A percentile compares a stretch with the other conserved stretches of the same genome.
Conservation (phyloP, 92 coral and sea anemone species). For the Palythoa caribaeorum region DNA sequence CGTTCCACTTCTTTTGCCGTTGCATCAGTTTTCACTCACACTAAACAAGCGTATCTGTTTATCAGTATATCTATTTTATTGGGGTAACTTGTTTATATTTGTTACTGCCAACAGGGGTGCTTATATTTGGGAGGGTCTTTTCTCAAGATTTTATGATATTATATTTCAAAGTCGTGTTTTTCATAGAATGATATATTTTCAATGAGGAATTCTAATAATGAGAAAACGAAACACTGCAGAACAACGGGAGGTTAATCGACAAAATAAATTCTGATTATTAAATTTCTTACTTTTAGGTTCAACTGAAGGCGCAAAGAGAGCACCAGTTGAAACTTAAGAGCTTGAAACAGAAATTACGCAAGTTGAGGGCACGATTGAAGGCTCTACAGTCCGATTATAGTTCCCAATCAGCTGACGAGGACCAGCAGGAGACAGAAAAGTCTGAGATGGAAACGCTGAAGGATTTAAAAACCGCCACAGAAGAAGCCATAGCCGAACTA, state of each 20-base stretch:
- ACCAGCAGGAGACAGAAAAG: slow-evolving; percentile 73
- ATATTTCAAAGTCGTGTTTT: too few species aligned
- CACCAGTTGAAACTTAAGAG: slow-evolving; percentile 80
- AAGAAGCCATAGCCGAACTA: slow-evolving; percentile 82
- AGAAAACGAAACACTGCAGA: too few species aligned
- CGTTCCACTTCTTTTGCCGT: too few species aligned
- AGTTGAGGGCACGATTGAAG: slow-evolving; percentile 73
- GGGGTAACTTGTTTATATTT: too few species aligned
- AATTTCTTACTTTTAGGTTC: slow-evolving; percentile 54
- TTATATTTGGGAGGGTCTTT: too few species aligned
- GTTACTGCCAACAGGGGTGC: too few species aligned
- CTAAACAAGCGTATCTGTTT: too few species aligned
- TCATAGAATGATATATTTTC: too few species aligned
- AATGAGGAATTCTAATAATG: too few species aligned
- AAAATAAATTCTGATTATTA: background rate
- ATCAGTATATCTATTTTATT: too few species aligned
- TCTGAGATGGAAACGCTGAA: slow-evolving; percentile 85
- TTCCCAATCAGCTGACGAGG: slow-evolving; percentile 48
- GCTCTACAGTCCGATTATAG: slow-evolving; percentile 76
- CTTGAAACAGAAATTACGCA: slow-evolving; percentile 82
- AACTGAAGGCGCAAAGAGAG: slow-evolving; percentile 77
- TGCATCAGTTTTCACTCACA: too few species aligned
- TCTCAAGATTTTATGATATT: too few species aligned
- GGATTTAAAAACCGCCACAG: slow-evolving; percentile 84
- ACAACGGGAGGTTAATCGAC: background rate